Evolutionary conservation across 2,888 invertebrate genomes (phyloP), one percentile per base, ranked within the genome.

Genomic region (Octonoba sinensis): DNA sequence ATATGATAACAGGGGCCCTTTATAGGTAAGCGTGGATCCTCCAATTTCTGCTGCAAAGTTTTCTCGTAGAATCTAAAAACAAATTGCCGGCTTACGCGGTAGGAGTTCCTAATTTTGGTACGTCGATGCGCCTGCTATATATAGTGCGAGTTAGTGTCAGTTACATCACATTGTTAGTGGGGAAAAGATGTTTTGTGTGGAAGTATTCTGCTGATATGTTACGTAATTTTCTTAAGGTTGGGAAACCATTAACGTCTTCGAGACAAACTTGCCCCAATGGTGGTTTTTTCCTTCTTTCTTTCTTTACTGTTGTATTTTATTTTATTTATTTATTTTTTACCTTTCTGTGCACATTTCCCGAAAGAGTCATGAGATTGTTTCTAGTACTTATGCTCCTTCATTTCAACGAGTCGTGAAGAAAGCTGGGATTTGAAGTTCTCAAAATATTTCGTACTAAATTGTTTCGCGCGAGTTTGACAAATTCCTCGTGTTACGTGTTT

Each of bases 1-100:
- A 27, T 62, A 62, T 60, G 60, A 60, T 62, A 62, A 62, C 36
- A 20, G 54, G 54, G 62, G 62, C 22, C 62, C 36, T 62, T 54
- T 54, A 54, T 18, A 54, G 54, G 54, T 54, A 54, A 54, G 18
- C 20, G 15, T 1, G 54, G 54, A 54, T 54, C 54, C 54, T 54
- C 54, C 20, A 18, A 54, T 54, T 20, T 20, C 54, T 54, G n/a
- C 54, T 27, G 36, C 36, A n/a, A 22, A 59, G 15, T 62, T n/a
- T 59, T n/a, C 27, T 15, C 13, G 62, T 36, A 12, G 36, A 27
- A 16, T 15, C 62, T 36, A 62, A 62, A 62, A 62, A 36, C 62
- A 62, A 54, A 62, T 62, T 16, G 36, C 24, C 12, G 16, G 36
- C n/a, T 62, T 13, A 20, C 20, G 20, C 24, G 27, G 62, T 62